Evolutionary conservation across 2,888 invertebrate genomes (phyloP).

Genomic region (Andrena minutula): DNA sequence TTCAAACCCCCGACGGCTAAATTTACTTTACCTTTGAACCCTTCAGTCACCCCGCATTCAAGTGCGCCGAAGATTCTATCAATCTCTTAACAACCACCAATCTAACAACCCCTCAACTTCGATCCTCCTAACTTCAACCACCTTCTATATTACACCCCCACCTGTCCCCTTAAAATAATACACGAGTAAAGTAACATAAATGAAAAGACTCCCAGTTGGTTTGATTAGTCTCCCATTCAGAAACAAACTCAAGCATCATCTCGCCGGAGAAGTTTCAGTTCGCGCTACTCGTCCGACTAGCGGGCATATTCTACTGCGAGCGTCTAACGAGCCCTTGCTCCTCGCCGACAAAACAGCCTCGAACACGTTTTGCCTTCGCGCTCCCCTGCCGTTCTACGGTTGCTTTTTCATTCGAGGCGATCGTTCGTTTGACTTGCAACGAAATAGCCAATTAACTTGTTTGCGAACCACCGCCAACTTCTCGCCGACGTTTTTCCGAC

Average conservation of each 20-base stretch:
- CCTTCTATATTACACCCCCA: no score
- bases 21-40: not conserved
- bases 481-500: not conserved
- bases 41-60: not conserved
- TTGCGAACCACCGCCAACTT: not conserved
- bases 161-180: not conserved
- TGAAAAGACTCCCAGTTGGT: conserved; percentile 5
- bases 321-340: conserved; percentile 35
- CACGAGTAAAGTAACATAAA: not conserved
- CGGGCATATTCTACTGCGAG: conserved; percentile 31
- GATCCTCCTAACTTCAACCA: no score
- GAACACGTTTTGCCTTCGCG: conserved; percentile 1
- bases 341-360: conserved; percentile 18
- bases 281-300: conserved; percentile 49
- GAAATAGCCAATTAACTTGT: conserved; percentile 10
- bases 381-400: not conserved
- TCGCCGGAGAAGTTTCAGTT: conserved; percentile 18
- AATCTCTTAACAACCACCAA: not conserved
- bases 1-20: not conserved
- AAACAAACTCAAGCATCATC: conserved; percentile 19
- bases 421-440: not conserved
- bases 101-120: no score
- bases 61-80: not conserved
- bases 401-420: not conserved
- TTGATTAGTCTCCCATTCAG: conserved; percentile 41